A percentile compares a stretch with the other conserved stretches of the same genome.
Evolutionary conservation across 2,797 vertebrate genomes (phyloP).

Genomic region (Urosaurus nigricauda): DNA sequence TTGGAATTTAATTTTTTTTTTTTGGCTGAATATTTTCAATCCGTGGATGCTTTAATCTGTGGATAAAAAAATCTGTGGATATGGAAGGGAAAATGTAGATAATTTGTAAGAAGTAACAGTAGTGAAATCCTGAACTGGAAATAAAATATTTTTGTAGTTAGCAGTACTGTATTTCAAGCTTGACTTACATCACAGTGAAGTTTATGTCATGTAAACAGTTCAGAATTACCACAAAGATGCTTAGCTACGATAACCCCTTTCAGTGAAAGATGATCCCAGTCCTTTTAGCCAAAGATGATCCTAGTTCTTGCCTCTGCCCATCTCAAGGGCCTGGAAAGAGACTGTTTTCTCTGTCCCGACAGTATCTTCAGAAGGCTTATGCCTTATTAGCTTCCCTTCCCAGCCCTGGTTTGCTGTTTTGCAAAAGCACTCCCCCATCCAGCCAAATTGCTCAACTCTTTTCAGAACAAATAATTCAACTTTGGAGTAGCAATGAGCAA

Average conservation of each 20-base stretch:
- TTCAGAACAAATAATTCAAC: constrained; percentile 52
- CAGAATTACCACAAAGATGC: not conserved
- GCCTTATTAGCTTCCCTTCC: constrained; percentile 56
- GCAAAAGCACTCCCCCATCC: constrained; percentile 45
- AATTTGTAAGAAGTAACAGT: not conserved
- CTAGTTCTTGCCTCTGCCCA: not conserved
- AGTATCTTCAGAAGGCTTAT: constrained; percentile 46
- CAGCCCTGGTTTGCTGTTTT: constrained; percentile 13
- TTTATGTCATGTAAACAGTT: not conserved
- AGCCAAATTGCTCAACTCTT: constrained; percentile 43
- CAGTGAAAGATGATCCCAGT: constrained; percentile 23
- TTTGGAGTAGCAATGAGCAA: constrained; percentile 48
- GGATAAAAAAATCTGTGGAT: too few species aligned
- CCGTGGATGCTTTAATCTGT: too few species aligned
- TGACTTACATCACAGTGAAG: not conserved
- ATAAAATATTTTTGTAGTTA: not conserved
- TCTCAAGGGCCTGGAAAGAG: constrained; percentile 5
- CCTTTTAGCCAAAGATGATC: constrained; percentile 32
- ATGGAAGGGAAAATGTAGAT: too few species aligned
- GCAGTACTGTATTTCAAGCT: not conserved
- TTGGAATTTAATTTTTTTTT: too few species aligned
- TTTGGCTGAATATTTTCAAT: too few species aligned
- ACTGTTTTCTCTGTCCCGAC: not conserved
- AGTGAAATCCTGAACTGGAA: constrained; percentile 6
- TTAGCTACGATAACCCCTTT: not conserved